phyloP scores from a whole-genome alignment of 2,888 invertebrate genomes.

The Lepidochrysops patricia region DNA sequence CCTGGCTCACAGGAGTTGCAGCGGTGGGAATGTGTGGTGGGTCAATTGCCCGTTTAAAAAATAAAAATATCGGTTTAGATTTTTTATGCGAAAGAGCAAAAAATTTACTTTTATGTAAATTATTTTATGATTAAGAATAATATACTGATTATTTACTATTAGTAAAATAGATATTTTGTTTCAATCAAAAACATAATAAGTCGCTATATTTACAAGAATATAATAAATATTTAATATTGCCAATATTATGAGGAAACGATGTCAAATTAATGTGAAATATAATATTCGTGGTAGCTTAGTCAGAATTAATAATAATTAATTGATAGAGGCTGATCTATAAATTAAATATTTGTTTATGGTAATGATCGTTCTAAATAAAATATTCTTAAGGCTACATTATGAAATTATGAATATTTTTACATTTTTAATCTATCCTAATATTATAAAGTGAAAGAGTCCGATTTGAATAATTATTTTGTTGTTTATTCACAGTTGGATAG shows the following conservation, averaged over 20 bases:
- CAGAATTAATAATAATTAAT: background rate
- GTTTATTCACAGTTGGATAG: too few species aligned
- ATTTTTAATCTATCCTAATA: background rate
- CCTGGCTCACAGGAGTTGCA: too few species aligned
- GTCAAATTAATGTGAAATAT: background rate
- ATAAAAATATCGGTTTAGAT: too few species aligned
- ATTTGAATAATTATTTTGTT: background rate
- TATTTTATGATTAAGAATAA: too few species aligned
- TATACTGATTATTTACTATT: too few species aligned
- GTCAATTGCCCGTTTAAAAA: too few species aligned
- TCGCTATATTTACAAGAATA: background rate
- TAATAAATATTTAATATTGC: background rate
- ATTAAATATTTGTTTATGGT: background rate
- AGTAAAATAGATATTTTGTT: too few species aligned
- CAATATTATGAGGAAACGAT: background rate
- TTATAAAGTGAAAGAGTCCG: too few species aligned
- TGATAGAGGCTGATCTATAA: background rate
- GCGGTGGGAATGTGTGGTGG: too few species aligned
- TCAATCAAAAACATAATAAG: background rate
- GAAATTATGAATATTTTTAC: background rate
- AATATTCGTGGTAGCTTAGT: background rate
- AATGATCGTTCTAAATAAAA: background rate
- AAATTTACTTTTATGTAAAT: too few species aligned
- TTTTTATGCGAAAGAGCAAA: too few species aligned
- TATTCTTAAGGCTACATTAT: background rate